phyloP scores from a whole-genome alignment of 2,113 vertebrate genomes.

The Herpailurus yagouaroundi region DNA sequence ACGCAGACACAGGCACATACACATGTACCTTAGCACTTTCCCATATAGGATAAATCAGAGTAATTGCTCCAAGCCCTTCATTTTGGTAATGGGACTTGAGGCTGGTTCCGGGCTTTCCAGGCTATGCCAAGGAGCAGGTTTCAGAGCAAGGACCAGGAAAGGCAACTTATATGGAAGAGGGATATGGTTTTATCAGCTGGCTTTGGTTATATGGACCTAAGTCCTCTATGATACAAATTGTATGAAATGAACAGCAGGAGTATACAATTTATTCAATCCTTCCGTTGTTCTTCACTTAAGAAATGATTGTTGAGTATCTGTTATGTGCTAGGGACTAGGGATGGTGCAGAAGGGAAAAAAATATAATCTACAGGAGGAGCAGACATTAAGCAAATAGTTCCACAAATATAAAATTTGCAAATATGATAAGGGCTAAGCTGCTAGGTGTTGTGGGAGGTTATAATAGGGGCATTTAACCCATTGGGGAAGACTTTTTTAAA shows the following conservation, averaged over 20 bases:
- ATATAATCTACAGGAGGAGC: not conserved
- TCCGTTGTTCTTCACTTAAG: conserved; percentile 35
- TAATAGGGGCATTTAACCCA: not conserved
- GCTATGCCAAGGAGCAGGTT: not conserved
- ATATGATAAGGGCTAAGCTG: not conserved
- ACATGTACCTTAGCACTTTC: not conserved
- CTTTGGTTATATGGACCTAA: not conserved
- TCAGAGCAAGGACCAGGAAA: not conserved
- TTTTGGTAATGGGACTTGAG: not conserved
- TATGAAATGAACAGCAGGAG: not conserved
- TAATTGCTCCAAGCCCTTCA: not conserved
- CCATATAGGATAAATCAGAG: not conserved
- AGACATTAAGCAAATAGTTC: conserved; percentile 1
- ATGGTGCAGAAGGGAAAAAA: not conserved
- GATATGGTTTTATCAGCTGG: not conserved
- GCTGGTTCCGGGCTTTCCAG: not conserved
- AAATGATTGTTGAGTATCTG: not conserved
- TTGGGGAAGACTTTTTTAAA: not conserved
- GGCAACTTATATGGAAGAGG: not conserved
- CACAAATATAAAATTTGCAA: not conserved
- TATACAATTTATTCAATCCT: not conserved
- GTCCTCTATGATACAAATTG: not conserved
- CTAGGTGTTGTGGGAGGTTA: not conserved
- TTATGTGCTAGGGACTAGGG: not conserved
- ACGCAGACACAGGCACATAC: not conserved